Percentiles rank a stretch among this genome's conserved stretches.
phyloP scores from a whole-genome alignment of 2,888 invertebrate genomes.

The Conops quadrifasciatus region DNA sequence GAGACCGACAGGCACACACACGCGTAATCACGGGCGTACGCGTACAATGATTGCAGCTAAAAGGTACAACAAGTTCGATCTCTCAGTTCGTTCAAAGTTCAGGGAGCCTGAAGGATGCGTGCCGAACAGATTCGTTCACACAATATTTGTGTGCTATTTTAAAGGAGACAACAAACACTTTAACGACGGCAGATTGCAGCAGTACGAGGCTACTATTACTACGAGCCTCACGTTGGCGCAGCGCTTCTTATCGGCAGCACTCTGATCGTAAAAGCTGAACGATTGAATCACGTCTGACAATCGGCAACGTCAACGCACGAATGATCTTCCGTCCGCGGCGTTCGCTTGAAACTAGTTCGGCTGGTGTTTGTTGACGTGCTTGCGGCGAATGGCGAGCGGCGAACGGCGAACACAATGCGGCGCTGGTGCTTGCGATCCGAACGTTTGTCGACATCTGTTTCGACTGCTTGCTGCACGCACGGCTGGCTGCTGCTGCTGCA shows the following conservation, averaged over 20 bases:
- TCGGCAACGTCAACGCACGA: slow-evolving; percentile 54
- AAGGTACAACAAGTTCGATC: not conserved
- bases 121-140: not conserved
- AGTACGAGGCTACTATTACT: too few relatives aligned
- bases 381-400: slow-evolving; percentile 21
- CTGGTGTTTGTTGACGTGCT: slow-evolving; percentile 15
- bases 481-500: slow-evolving; percentile 10
- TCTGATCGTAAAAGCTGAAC: slow-evolving; percentile 1
- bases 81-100: not conserved
- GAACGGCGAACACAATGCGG: slow-evolving; percentile 2
- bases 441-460: slow-evolving; percentile 33
- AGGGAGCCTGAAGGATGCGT: not conserved
- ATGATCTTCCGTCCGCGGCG: slow-evolving; percentile 56
- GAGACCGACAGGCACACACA: slow-evolving; percentile 27
- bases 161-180: too few relatives aligned
- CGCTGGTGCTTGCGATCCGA: slow-evolving; percentile 36
- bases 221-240: too few relatives aligned
- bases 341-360: slow-evolving; percentile 37
- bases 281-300: slow-evolving; percentile 36
- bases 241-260: not conserved
- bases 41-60: not conserved
- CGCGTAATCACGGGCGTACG: slow-evolving; percentile 8
- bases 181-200: too few relatives aligned
- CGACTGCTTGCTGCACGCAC: slow-evolving; percentile 10
- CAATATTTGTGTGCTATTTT: too few relatives aligned